Evolutionary conservation across 2,113 vertebrate species (phyloP), one percentile per base, ranked within the genome.

Genomic region (Carassius auratus): DNA sequence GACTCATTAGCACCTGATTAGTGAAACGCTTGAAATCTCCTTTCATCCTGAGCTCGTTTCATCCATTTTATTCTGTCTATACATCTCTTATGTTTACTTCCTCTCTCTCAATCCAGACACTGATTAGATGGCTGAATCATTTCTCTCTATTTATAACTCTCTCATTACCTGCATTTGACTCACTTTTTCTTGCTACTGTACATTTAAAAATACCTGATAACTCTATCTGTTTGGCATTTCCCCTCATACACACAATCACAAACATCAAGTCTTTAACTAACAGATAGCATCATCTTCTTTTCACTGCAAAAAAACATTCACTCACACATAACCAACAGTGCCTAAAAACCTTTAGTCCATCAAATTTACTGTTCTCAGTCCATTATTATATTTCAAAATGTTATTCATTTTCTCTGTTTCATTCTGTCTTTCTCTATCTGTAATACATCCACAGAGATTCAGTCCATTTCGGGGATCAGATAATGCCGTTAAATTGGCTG

Each of bases 181-280:
- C 52, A 78, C 76, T 42, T 38, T 21, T 7, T 26, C 36, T 42
- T 5, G 2, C 71, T n/a, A n/a, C n/a, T n/a, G n/a, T 42, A 23
- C 74, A 76, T 76, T 75, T 76, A 55, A 50, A 66, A 81, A 50
- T 81, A 66, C 79, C 61, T 68, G 36, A 45, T 64, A 4, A 12
- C 9, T 74, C 4, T 42, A 13, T 73, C 69, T 14, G 38, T 45
- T n/a, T 78, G 76, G 30, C 76, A 33, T 2, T 30, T 4, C 50
- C 8, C 38, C 69, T 42, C 19, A 33, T 33, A n/a, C 71, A 74
- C 21, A 77, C 5, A 59, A 57, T 19, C 17, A 36, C 76, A 59
- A 59, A 33, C n/a, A 73, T n/a, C 36, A 19, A 42, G 69, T 73
- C 4, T 73, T 42, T 73, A 13, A 42, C 36, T 71, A 38, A 38